Evolutionary conservation across 1,140 invertebrate species (phyloP), one percentile per base, ranked within the genome.

Genomic region (Leptoteleia sp.): DNA sequence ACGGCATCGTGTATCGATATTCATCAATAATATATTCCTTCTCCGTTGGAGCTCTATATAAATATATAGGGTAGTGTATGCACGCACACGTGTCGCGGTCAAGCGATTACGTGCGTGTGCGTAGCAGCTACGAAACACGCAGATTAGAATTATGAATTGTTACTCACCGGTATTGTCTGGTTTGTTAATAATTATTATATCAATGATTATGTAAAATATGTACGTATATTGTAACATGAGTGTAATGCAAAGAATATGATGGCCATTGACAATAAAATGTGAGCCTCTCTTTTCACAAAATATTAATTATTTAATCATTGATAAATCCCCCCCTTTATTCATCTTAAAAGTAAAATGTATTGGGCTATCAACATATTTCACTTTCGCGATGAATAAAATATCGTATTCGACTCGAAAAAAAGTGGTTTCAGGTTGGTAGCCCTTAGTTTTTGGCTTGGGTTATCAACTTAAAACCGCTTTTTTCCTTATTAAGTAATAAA

Each of bases 171-270:
- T 85, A 81, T 76, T 82, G 68, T 87, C 83, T 88, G 86, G 83
- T 88, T 89, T 88, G 84, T 89, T 89, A 85, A 84, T 85, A 82
- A 86, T 87, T 86, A 87, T 85, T 84, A 84, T 67, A 84, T 85
- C 73, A 84, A 82, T 81, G 81, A 88, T 88, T 85, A 87, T 89
- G 85, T 88, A 88, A 89, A 88, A 87, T 88, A 88, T 89, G 86
- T 89, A 88, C 87, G 84, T 89, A 88, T 79, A 88, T 80, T 87
- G 84, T 88, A 88, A 85, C 84, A 86, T 89, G 83, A 85, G 70
- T 89, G 86, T 89, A 86, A 86, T 85, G 79, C 61, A 85, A 86
- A 78, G 83, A 83, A 84, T 83, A 85, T 52, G 81, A 84, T 82
- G 81, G 82, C 79, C 84, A 87, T 85, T 87, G 85, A 88, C 83